Percentiles rank a stretch among this genome's conserved stretches.
Evolutionary conservation across 2,113 vertebrate genomes (phyloP).

Genomic region (Ceyx margarethae): DNA sequence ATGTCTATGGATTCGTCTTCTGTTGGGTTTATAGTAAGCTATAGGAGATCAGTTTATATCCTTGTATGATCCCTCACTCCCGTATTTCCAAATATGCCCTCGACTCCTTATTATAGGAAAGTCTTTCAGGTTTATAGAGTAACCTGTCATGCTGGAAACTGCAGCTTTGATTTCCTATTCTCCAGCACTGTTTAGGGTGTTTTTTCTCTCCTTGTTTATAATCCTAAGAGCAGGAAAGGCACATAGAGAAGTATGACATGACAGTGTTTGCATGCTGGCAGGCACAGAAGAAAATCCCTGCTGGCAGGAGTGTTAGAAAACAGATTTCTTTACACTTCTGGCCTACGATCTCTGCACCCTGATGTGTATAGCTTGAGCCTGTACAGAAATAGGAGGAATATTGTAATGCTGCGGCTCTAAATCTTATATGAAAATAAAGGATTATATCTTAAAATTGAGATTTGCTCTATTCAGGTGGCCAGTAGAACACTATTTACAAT

Average conservation of each 20-base stretch:
- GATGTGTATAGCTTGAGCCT: not conserved
- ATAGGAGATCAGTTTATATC: not conserved
- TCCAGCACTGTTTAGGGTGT: not conserved
- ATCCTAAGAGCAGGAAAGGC: not conserved
- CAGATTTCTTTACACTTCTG: not conserved
- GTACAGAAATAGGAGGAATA: not conserved
- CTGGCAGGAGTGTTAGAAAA: not conserved
- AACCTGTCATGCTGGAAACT: not conserved
- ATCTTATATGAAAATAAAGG: not conserved
- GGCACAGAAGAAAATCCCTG: accelerated
- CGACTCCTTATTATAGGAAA: not conserved
- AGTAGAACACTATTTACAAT: not conserved
- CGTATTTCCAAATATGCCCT: not conserved
- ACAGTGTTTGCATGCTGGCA: not conserved
- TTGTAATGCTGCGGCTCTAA: not conserved
- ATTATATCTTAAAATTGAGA: not conserved
- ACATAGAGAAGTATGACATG: not conserved
- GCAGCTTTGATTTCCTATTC: not conserved
- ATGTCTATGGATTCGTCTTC: not conserved
- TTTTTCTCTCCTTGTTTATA: not conserved
- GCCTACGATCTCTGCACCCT: accelerated
- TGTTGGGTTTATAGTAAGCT: not conserved
- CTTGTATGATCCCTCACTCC: not conserved
- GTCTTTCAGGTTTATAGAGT: not conserved
- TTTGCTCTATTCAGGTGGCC: not conserved